These are phyloP conservation scores for Apotomis capreana DNA, from an alignment of 2,888 invertebrate genomes.

Conservation along the genomic window DNA sequence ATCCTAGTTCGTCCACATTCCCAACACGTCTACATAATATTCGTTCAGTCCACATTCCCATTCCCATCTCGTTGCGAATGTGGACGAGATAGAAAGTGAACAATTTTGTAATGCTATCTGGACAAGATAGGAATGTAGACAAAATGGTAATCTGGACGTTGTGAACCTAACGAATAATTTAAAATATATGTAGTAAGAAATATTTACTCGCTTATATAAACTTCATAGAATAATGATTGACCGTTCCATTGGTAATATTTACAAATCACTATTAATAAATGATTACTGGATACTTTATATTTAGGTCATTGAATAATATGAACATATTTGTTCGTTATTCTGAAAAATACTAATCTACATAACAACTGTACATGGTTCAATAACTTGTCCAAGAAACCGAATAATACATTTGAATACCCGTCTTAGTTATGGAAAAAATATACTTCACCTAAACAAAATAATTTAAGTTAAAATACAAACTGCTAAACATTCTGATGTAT, in stretches of 20 bases:
- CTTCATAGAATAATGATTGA: constrained; percentile 3
- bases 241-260: constrained; percentile 20
- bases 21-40: too few relatives aligned
- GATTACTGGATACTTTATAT: constrained; percentile 24
- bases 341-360: constrained; percentile 63
- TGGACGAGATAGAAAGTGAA: too few relatives aligned
- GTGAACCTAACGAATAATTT: neutral
- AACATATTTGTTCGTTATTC: constrained; percentile 15
- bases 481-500: neutral
- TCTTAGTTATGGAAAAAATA: constrained; percentile 33
- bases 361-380: constrained; percentile 66
- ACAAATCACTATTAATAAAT: constrained; percentile 25
- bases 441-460: neutral
- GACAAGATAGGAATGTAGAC: too few relatives aligned
- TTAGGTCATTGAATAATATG: constrained; percentile 10
- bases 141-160: too few relatives aligned
- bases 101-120: too few relatives aligned
- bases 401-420: constrained; percentile 53
- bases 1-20: too few relatives aligned
- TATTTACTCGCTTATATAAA: neutral
- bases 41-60: too few relatives aligned
- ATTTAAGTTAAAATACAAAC: neutral
- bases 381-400: constrained; percentile 42
- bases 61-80: too few relatives aligned
- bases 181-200: constrained; percentile 1